phyloP scores from a whole-genome alignment of 1,140 invertebrate genomes.

The Diuraphis noxia region DNA sequence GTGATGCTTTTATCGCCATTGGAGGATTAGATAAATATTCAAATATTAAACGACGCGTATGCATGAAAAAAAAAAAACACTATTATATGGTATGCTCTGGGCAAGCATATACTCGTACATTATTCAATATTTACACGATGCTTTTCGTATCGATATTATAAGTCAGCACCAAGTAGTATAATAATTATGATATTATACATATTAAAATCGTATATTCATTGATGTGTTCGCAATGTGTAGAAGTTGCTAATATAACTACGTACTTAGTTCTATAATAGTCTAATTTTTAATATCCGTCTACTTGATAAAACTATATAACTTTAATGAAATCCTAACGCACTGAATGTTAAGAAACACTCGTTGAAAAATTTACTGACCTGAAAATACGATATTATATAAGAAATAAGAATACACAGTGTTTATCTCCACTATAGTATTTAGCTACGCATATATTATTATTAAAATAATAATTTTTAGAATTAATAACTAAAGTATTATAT shows the following conservation, averaged over 20 bases:
- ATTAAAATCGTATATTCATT: neutral
- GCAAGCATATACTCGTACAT: neutral
- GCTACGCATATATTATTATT: too few species aligned
- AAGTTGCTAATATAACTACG: too few species aligned
- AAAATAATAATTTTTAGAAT: too few species aligned
- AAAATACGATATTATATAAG: too few species aligned
- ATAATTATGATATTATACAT: neutral
- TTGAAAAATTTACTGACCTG: neutral
- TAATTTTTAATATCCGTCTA: neutral
- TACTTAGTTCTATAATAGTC: neutral
- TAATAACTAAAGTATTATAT: too few species aligned
- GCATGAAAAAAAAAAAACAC: neutral
- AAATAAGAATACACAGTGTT: too few species aligned
- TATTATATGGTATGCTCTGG: neutral
- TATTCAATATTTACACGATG: neutral
- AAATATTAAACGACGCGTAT: neutral
- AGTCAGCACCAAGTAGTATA: neutral
- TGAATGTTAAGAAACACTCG: neutral
- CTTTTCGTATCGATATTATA: too few species aligned
- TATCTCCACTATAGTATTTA: too few species aligned
- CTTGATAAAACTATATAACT: too few species aligned
- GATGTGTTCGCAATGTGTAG: too few species aligned
- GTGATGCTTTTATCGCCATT: neutral
- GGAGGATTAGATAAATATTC: conserved; percentile 1
- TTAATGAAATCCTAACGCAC: neutral